Conservation (phyloP, 2,888 invertebrate genomes). For the Hirtodrosophila duncani region DNA sequence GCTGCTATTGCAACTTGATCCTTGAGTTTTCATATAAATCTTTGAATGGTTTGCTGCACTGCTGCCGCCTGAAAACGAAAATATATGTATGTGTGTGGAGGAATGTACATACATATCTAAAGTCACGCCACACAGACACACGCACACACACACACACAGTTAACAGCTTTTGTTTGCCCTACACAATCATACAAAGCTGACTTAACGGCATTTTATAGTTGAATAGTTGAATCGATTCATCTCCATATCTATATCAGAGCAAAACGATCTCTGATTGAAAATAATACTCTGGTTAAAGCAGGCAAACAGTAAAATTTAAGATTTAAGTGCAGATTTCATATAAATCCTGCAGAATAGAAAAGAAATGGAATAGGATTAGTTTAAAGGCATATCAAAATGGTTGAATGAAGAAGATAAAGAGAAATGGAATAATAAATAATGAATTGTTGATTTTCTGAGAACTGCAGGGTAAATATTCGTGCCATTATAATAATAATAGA, state of each 20-base stretch:
- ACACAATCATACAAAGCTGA: constrained; percentile 15
- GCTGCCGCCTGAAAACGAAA: constrained; percentile 38
- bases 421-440: too few species aligned
- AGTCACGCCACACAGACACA: not conserved
- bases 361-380: too few species aligned
- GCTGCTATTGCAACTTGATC: constrained; percentile 51
- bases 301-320: not conserved
- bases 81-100: not conserved
- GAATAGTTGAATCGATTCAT: constrained; percentile 42
- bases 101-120: constrained; percentile 2
- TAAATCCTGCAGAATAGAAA: too few species aligned
- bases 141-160: constrained; percentile 7
- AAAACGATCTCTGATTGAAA: constrained; percentile 41
- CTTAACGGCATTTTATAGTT: constrained; percentile 44
- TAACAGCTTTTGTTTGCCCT: constrained; percentile 31
- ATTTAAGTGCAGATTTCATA: not conserved
- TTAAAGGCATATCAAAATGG: too few species aligned
- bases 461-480: too few species aligned
- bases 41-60: constrained; percentile 44
- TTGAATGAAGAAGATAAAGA: too few species aligned
- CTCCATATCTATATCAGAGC: constrained; percentile 36
- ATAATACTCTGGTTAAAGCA: constrained; percentile 17
- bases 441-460: too few species aligned
- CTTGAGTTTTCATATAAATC: constrained; percentile 63
- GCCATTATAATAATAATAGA: too few species aligned